These are phyloP conservation scores for Toxonevra muliebris DNA, from an alignment of 2,888 invertebrate species.

Conservation along the genomic window DNA sequence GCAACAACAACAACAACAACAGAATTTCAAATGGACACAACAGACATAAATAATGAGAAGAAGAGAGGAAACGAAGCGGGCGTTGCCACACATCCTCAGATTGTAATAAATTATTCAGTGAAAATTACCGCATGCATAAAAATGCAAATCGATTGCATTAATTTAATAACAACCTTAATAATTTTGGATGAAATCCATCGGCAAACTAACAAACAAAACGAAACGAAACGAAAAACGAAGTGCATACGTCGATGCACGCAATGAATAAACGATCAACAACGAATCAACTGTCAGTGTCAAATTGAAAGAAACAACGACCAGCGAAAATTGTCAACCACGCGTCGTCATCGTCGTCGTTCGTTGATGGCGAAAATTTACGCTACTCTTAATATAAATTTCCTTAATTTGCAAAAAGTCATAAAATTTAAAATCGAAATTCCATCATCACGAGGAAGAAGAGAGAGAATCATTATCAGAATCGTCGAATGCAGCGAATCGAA, in stretches of 20 bases:
- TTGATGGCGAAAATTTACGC: constrained; percentile 38
- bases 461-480: too few species aligned
- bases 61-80: constrained; percentile 1
- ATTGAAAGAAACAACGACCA: constrained; percentile 2
- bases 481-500: too few species aligned
- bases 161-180: constrained; percentile 52
- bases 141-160: constrained; percentile 47
- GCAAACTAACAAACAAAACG: not conserved
- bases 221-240: not conserved
- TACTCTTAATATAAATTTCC: constrained; percentile 43
- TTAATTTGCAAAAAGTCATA: constrained; percentile 42
- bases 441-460: constrained; percentile 30
- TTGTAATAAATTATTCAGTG: constrained; percentile 53
- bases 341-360: too few species aligned
- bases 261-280: not conserved
- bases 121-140: constrained; percentile 55
- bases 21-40: not conserved
- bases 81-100: not conserved
- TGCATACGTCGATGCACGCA: not conserved
- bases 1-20: not conserved
- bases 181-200: constrained; percentile 41
- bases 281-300: constrained; percentile 20
- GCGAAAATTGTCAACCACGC: too few species aligned
- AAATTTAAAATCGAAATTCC: constrained; percentile 42
- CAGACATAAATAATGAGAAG: constrained; percentile 16